Percentiles rank a stretch among this genome's conserved stretches.
phyloP scores from a whole-genome alignment of 2,113 vertebrate species.

The Rana temporaria region DNA sequence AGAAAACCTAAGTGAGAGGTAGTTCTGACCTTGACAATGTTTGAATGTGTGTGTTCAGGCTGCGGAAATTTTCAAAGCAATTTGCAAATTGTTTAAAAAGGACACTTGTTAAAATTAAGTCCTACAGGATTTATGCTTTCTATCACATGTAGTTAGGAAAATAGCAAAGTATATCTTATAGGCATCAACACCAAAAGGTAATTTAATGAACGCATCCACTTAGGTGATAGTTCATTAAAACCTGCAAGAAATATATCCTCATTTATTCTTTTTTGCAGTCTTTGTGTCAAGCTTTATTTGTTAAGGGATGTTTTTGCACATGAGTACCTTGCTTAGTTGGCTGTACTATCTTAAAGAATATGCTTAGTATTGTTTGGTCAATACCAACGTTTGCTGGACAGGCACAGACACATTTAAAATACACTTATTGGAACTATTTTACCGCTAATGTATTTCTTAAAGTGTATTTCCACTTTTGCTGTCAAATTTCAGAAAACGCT shows the following conservation, averaged over 20 bases:
- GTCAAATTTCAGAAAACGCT: too few relatives aligned
- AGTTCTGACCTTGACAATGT: not conserved
- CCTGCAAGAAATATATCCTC: not conserved
- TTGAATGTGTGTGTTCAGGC: not conserved
- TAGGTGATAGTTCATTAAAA: not conserved
- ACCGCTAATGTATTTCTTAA: too few relatives aligned
- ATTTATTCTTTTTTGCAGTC: too few relatives aligned
- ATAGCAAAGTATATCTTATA: not conserved
- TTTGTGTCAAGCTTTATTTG: not conserved
- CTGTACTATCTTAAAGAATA: too few relatives aligned
- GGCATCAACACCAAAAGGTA: not conserved
- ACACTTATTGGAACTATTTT: too few relatives aligned
- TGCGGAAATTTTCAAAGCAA: not conserved
- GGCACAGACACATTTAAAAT: too few relatives aligned
- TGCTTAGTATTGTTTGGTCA: too few relatives aligned
- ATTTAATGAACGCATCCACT: not conserved
- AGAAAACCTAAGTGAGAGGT: not conserved
- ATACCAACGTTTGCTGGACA: too few relatives aligned
- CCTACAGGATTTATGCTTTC: not conserved
- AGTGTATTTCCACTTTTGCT: too few relatives aligned
- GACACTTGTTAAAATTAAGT: not conserved
- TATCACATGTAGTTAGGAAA: not conserved
- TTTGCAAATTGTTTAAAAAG: not conserved
- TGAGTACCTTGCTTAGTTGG: not conserved
- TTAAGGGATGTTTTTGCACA: not conserved